Base-by-base conservation (phyloP, 2,113 vertebrate genomes). In the Coryphaenoides rupestris region DNA sequence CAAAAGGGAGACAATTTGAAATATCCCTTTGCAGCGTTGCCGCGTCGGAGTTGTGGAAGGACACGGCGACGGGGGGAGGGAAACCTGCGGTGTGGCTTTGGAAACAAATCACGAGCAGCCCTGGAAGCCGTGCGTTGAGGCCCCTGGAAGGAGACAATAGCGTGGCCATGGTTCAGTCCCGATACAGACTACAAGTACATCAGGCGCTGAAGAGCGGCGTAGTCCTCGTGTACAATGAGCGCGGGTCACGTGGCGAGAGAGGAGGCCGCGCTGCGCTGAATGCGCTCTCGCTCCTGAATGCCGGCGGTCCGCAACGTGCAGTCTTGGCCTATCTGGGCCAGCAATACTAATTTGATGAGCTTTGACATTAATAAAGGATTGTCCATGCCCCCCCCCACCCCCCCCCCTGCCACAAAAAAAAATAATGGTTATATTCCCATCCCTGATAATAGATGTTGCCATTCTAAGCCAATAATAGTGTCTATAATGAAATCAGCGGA, bases 401-500 rank as follows among this genome's bases (percentile, higher is more conserved):
- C n/a, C n/a, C n/a, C n/a, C n/a, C n/a, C n/a, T n/a, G n/a, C n/a
- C n/a, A n/a, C n/a, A n/a, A n/a, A n/a, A 49, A 50, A 50, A 86
- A 75, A 79, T 83, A 85, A 84, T 69, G 77, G 70, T 76, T 78
- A 80, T 77, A 87, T 81, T 86, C 80, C 73, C 76, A 85, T 73
- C 84, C 68, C 57, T 85, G 83, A 90, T 90, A 90, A 91, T 89
- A 89, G 80, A 90, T 88, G 88, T 87, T 87, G 81, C 86, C 86
- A 87, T 89, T 90, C 79, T 81, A 77, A 87, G 86, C 84, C 85
- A 87, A 90, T 89, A 92, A 90, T 91, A 89, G 82, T 85, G 85
- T 88, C 89, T 89, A 89, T 90, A 90, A 92, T 90, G 88, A 89
- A 90, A 90, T 90, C 87, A 85, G 86, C 75, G 78, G 82, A 86